Base-by-base conservation (phyloP, 37 sponge, comb jelly and placozoan genomes). In the Spongilla lacustris region DNA sequence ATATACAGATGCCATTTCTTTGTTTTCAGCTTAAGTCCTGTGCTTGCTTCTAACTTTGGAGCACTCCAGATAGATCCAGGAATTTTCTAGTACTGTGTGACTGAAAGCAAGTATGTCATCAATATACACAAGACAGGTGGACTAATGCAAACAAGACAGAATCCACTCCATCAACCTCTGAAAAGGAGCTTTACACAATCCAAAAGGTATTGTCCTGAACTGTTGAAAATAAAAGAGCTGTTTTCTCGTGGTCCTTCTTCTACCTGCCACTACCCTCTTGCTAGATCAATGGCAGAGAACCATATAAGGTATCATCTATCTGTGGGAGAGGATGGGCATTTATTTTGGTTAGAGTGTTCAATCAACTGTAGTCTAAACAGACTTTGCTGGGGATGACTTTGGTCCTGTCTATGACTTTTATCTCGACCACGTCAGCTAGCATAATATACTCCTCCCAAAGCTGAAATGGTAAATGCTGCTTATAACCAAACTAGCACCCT, bases 311-410 rank as follows among this genome's bases (percentile, higher is more conserved):
- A 21, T 50, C 86, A 30, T 86, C 71, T 12, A 86, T 82, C 35
- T 73, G 35, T 10, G 86, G 86, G 0, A 86, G 26, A 11, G 86
- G 86, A 27, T 81, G 58, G 24, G 71, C 71, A 79, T 86, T 77
- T 50, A 9, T 67, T 41, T 33, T 28, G 8, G 86, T 82, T 0
- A 72, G 34, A 46, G 9, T 11, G 32, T 86, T 80, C 6, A 86
- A 70, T 66, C 37, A 11, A 38, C 72, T 41, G 34, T 32, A 86
- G 33, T 86, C 80, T 23, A 78, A 72, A 28, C 86, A 86, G 41
- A 84, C 68, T 23, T 75, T 13, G 74, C 71, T 35, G 83, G 83
- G 30, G 69, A 68, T n/a, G 36, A 30, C 76, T 38, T 75, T 32
- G 83, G 33, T 32, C 75, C 34, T 74, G 5, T 74, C 67, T 66